Percentiles rank a stretch among this genome's conserved stretches.
Evolutionary conservation across 2,888 invertebrate genomes (phyloP).

Genomic region (Trachelus stipa): DNA sequence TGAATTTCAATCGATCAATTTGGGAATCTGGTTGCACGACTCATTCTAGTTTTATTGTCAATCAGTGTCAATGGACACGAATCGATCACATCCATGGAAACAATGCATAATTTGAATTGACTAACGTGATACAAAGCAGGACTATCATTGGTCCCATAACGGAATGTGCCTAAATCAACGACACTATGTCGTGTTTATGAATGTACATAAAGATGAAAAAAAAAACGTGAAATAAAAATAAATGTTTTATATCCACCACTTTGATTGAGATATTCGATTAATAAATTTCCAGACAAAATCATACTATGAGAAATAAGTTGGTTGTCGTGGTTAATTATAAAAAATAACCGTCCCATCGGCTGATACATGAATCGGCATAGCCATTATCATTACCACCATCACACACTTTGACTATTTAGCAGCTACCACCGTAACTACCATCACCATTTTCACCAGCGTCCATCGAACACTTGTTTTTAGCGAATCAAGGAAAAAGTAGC

Average conservation of each 20-base stretch:
- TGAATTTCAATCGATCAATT: neutral
- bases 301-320: neutral
- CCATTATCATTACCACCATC: neutral
- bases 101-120: neutral
- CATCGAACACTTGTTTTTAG: neutral
- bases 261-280: neutral
- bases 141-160: neutral
- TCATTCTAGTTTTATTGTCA: neutral
- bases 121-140: neutral
- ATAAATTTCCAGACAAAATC: neutral
- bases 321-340: neutral
- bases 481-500: neutral
- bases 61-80: neutral
- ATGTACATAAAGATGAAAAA: neutral
- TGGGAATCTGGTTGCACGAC: neutral
- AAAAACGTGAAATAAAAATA: no score
- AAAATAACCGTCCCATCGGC: neutral
- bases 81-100: neutral
- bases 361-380: neutral
- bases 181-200: neutral
- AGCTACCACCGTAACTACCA: neutral
- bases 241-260: neutral
- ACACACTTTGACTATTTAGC: neutral
- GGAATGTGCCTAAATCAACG: neutral
- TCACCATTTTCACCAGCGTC: neutral